Evolutionary conservation across 1,140 invertebrate species (phyloP).

Genomic region (Phymorhynchus buccinoides): DNA sequence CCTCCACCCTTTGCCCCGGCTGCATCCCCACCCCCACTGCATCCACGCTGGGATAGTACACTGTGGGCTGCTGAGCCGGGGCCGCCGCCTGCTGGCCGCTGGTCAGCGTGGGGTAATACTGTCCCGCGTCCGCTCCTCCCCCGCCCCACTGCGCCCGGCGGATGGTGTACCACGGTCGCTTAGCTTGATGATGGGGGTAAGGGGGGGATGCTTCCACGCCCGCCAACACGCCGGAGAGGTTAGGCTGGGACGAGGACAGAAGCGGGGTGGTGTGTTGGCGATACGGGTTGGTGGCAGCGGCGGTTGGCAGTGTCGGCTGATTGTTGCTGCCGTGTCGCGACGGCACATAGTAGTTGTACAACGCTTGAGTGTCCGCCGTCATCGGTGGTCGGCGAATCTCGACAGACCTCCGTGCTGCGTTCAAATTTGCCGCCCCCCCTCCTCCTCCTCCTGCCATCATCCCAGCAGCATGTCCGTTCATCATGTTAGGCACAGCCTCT

Average conservation of each 20-base stretch:
- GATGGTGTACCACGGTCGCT: constrained; percentile 49
- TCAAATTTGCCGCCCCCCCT: neutral
- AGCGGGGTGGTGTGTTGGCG: constrained; percentile 26
- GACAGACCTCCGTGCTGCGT: neutral
- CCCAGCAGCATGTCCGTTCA: constrained; percentile 44
- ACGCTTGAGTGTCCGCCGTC: constrained; percentile 31
- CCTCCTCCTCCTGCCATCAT: constrained; percentile 48
- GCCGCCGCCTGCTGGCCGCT: constrained; percentile 37
- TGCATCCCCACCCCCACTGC: neutral
- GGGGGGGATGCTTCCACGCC: neutral
- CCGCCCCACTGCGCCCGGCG: constrained; percentile 24
- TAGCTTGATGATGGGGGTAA: constrained; percentile 26
- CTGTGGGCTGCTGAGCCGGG: constrained; percentile 4
- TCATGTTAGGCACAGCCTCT: constrained; percentile 35
- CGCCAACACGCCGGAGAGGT: neutral
- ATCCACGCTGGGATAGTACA: neutral
- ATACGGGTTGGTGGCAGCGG: constrained; percentile 27
- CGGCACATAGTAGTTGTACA: constrained; percentile 50
- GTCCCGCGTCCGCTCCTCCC: neutral
- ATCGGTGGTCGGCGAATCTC: neutral
- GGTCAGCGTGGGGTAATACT: constrained; percentile 46
- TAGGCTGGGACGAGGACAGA: neutral
- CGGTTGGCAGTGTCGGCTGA: neutral
- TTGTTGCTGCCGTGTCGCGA: constrained; percentile 44
- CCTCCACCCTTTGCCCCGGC: constrained; percentile 33